A percentile compares a stretch with the other conserved stretches of the same genome.
phyloP scores from a whole-genome alignment of 1,140 invertebrate species.

The Aphis gossypii region DNA sequence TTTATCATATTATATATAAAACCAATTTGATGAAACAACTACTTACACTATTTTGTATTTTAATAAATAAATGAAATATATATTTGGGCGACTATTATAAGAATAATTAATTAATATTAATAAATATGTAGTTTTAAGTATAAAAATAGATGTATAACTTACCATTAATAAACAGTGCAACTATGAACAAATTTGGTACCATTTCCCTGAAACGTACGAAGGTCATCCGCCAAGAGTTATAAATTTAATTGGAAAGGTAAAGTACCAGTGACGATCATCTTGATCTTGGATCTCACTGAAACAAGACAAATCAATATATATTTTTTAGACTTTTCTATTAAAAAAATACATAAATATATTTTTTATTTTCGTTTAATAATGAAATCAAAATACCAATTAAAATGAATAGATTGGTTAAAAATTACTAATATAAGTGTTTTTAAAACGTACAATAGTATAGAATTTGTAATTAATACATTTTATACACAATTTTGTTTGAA shows the following conservation, averaged over 20 bases:
- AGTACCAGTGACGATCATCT: not conserved
- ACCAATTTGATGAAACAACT: not conserved
- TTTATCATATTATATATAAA: too few relatives aligned
- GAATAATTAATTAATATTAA: not conserved
- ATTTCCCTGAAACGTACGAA: constrained; percentile 35
- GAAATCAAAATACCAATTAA: not conserved
- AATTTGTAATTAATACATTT: too few relatives aligned
- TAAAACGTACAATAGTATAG: not conserved
- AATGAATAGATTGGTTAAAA: not conserved
- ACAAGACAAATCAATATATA: not conserved
- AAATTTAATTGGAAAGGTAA: not conserved
- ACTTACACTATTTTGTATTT: not conserved
- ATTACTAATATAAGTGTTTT: not conserved
- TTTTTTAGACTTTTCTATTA: not conserved
- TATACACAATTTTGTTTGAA: not conserved
- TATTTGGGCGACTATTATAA: not conserved
- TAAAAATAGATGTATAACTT: not conserved
- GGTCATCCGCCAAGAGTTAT: not conserved
- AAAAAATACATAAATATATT: not conserved
- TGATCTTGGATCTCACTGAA: not conserved
- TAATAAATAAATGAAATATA: not conserved
- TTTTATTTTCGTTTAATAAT: not conserved
- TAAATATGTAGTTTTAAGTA: not conserved
- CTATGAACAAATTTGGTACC: constrained; percentile 29
- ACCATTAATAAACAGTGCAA: constrained; percentile 35